Evolutionary conservation across 2,888 invertebrate genomes (phyloP), one percentile per base, ranked within the genome.

Genomic region (Cryptus armator): DNA sequence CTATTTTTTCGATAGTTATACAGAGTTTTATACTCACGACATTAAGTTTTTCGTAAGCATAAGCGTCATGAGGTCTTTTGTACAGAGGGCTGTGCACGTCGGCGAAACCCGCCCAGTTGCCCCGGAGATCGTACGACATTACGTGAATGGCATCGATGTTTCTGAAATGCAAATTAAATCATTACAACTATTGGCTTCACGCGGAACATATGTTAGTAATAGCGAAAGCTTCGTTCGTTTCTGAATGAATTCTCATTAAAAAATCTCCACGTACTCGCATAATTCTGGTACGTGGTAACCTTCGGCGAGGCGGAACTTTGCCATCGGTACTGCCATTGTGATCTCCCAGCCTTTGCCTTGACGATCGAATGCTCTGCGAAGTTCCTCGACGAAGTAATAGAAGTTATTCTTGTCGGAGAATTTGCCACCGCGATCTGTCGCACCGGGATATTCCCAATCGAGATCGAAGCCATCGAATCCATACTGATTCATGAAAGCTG

Each of bases 401-500:
- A 98, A 98, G 84, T 95, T 95, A 89, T 98, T 97, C 93, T 98
- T 98, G 93, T 98, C 98, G 12, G 97, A 96, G 93, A 96, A 98
- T 79, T 96, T 96, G 51, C 98, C 98, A 7, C 97, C 97, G 44
- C 98, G 96, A 93, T 98, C 98, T 0, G 97, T 96, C 0, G 98
- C 98, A 0, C 97, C 98, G 1, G 98, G 98, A 92, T 98, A 98
- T 93, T 98, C 98, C 98, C 98, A 98, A 91, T 98, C 98, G 89
- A 98, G 94, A 91, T 98, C 98, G 90, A 98, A 96, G 0, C 98
- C 98, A 90, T 98, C 98, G 88, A 98, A 98, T 32, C 95, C 94
- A 91, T 97, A 98, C 90, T 96, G 95, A 74, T 96, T 94, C 95
- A 98, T 95, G 91, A 97, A 97, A 87, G 95, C 96, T 97, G 91